These are phyloP conservation scores for Philaenus spumarius DNA, from an alignment of 1,140 invertebrate genomes.

Conservation along the genomic window DNA sequence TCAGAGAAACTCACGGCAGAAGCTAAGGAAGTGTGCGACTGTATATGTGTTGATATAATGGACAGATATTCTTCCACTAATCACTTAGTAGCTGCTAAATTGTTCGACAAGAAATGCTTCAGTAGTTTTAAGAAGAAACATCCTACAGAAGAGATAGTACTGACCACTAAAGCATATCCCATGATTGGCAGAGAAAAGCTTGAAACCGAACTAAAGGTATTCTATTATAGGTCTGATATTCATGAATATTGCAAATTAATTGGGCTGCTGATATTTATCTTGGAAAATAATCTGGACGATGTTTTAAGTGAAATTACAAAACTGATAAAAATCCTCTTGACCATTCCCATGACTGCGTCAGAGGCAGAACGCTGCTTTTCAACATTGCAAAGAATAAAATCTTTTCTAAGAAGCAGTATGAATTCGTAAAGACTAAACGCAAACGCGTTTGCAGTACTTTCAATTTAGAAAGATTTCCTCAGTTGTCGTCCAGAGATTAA, in stretches of 20 bases:
- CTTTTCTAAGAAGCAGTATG: conserved; percentile 17
- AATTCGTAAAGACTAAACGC: conserved; percentile 9
- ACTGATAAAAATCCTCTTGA: conserved; percentile 25
- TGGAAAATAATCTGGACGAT: conserved; percentile 15
- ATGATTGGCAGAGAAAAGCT: conserved; percentile 10
- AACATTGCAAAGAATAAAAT: conserved; percentile 23
- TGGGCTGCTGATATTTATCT: background rate
- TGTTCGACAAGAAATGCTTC: conserved; percentile 18
- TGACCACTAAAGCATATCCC: conserved; percentile 4
- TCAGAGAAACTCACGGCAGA: conserved; percentile 19
- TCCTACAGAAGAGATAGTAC: conserved; percentile 16
- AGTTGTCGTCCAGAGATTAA: conserved; percentile 27
- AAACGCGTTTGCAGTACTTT: conserved; percentile 19
- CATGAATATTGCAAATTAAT: background rate
- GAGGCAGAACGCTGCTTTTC: conserved; percentile 23
- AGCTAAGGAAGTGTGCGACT: conserved; percentile 27
- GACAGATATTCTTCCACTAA: conserved; percentile 23
- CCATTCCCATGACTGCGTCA: conserved; percentile 23
- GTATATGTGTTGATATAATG: conserved; percentile 20
- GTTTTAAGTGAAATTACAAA: conserved; percentile 25
- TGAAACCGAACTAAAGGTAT: background rate
- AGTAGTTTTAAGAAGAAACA: conserved; percentile 12
- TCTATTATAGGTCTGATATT: conserved; percentile 14
- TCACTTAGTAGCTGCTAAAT: conserved; percentile 25
- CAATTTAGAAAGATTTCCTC: conserved; percentile 22